A percentile compares a stretch with the other conserved stretches of the same genome.
phyloP scores from a whole-genome alignment of 2,888 invertebrate genomes.

The Caenorhabditis angaria region DNA sequence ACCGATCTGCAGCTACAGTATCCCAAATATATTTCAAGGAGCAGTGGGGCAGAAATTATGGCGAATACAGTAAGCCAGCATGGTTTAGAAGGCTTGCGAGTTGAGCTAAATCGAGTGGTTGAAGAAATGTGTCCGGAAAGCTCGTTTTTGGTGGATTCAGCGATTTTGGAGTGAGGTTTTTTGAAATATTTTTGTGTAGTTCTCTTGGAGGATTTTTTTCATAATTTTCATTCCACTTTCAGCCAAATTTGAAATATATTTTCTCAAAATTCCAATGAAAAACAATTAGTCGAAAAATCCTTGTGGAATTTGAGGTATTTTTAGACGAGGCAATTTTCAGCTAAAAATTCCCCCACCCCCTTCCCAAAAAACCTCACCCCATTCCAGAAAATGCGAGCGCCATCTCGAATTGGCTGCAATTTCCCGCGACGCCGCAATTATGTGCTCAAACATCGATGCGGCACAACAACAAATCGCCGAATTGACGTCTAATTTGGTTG shows the following conservation, averaged over 20 bases:
- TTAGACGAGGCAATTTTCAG: too few species aligned
- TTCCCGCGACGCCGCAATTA: slow-evolving; percentile 57
- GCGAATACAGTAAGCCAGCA: not conserved
- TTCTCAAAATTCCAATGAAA: too few species aligned
- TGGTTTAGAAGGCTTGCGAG: slow-evolving; percentile 13
- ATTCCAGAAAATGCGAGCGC: slow-evolving; percentile 33
- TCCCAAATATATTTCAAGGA: not conserved
- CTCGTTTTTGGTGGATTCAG: slow-evolving; percentile 36
- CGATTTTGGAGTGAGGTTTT: slow-evolving; percentile 18
- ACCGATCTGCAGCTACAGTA: slow-evolving; percentile 22
- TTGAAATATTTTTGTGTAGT: not conserved
- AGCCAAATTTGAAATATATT: too few species aligned
- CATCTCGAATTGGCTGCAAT: slow-evolving; percentile 22
- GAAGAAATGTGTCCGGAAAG: slow-evolving; percentile 44
- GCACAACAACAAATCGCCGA: slow-evolving; percentile 80
- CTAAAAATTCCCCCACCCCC: too few species aligned
- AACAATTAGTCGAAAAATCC: too few species aligned
- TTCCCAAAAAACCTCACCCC: not conserved
- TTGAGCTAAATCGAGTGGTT: slow-evolving; percentile 12
- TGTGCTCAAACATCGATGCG: slow-evolving; percentile 79
- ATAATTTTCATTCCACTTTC: too few species aligned
- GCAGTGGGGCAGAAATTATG: slow-evolving; percentile 20
- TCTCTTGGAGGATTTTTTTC: not conserved
- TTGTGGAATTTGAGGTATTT: too few species aligned
- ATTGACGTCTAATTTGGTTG: slow-evolving; percentile 82